These are phyloP conservation scores for Seira musarum DNA, from an alignment of 2,888 invertebrate species.

Conservation along the genomic window DNA sequence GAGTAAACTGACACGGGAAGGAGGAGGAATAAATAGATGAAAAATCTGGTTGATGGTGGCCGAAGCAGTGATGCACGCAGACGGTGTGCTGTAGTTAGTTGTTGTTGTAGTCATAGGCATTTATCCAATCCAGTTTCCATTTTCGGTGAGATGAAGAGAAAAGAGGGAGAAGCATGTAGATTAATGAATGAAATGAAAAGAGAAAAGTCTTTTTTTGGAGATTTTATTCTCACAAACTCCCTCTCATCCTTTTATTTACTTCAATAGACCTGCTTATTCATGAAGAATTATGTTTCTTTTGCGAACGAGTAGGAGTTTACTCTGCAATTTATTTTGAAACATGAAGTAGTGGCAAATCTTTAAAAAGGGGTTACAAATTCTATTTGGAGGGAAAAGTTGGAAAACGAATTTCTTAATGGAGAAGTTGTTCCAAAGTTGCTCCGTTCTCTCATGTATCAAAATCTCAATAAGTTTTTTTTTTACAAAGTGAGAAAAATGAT, in stretches of 20 bases:
- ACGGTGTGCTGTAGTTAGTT: background rate
- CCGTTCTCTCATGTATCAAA: background rate
- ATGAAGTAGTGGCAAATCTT: background rate
- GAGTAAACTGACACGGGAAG: slow-evolving; percentile 21
- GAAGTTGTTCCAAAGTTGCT: background rate
- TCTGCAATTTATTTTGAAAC: background rate
- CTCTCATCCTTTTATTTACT: slow-evolving; percentile 3
- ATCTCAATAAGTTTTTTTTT: too few relatives aligned
- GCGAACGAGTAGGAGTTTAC: background rate
- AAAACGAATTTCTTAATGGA: background rate
- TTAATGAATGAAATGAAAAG: slow-evolving; percentile 32
- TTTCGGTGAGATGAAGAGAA: slow-evolving; percentile 19
- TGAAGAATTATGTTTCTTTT: background rate
- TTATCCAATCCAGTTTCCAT: slow-evolving; percentile 50
- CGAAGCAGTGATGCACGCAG: too few relatives aligned
- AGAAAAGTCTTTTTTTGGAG: slow-evolving; percentile 5
- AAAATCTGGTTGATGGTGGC: background rate
- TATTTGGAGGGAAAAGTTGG: background rate
- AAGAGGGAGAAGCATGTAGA: slow-evolving; percentile 5
- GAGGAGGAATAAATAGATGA: background rate
- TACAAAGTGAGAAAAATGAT: background rate
- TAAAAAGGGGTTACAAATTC: background rate
- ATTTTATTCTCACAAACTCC: slow-evolving; percentile 1
- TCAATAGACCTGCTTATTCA: background rate
- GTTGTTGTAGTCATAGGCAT: background rate